These are phyloP conservation scores for Percopsis omiscomaycus DNA, from an alignment of 2,797 vertebrate species.

Conservation along the genomic window DNA sequence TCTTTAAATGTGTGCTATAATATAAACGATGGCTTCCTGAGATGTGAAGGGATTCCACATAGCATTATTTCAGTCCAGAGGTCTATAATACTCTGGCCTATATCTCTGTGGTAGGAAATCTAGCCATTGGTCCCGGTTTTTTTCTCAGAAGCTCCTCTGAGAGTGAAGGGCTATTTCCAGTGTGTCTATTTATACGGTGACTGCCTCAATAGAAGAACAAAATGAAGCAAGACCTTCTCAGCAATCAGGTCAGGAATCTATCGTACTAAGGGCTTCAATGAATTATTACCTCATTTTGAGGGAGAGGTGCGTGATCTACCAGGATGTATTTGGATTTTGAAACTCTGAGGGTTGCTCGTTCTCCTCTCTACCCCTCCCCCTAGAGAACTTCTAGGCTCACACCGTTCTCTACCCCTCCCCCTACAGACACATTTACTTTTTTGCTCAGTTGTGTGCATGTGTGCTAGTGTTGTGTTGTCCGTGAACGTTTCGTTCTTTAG, in stretches of 20 bases:
- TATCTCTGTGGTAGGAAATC: constrained; percentile 56
- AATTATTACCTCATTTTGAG: background rate
- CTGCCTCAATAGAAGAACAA: constrained; percentile 60
- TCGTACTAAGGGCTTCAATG: constrained; percentile 20
- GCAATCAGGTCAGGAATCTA: constrained; percentile 67
- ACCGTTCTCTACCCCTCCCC: no score
- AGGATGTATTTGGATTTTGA: no score
- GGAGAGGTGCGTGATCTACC: background rate
- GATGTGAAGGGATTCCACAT: constrained; percentile 61
- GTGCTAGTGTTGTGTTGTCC: no score
- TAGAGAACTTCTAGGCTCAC: no score
- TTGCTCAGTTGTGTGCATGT: no score
- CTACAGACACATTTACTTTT: no score
- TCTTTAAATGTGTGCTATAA: background rate
- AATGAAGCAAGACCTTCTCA: constrained; percentile 66
- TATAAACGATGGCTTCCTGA: constrained; percentile 1
- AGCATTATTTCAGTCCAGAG: constrained; percentile 40
- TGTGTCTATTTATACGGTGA: constrained; percentile 72
- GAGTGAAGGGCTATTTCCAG: constrained; percentile 75
- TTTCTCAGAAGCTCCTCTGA: constrained; percentile 71
- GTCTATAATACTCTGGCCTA: constrained; percentile 60
- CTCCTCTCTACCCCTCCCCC: no score
- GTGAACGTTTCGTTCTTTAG: no score
- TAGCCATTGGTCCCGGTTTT: constrained; percentile 67
- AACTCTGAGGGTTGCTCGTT: no score